Conservation (phyloP, 2,113 vertebrate genomes). For the Cervus canadensis region DNA sequence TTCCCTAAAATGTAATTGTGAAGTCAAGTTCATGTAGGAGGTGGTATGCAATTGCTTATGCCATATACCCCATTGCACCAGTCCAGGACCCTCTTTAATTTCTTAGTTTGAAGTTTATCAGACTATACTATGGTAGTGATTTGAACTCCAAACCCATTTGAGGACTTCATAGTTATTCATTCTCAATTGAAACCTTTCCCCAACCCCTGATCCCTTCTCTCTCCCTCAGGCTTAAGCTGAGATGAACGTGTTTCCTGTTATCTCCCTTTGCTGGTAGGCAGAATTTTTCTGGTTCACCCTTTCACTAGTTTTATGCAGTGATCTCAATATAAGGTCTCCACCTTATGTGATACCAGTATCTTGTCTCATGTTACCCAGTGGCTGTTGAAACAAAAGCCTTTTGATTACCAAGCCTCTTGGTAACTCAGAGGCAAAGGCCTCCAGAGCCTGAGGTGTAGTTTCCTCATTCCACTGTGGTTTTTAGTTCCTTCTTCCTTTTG, state of each 20-base stretch:
- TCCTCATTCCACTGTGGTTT: background rate
- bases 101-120: background rate
- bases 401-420: background rate
- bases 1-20: background rate
- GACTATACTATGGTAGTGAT: background rate
- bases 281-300: constrained; percentile 11
- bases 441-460: background rate
- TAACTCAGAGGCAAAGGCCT: background rate
- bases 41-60: background rate
- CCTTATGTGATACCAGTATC: background rate
- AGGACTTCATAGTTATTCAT: background rate
- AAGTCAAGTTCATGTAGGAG: background rate
- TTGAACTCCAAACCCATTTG: background rate
- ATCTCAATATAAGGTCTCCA: background rate
- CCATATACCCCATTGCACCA: background rate
- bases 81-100: background rate
- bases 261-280: background rate
- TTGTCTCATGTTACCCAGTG: background rate
- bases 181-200: background rate
- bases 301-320: background rate
- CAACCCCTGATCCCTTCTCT: background rate
- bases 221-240: background rate
- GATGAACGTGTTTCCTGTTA: background rate
- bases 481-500: background rate
- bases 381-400: background rate